A percentile compares a stretch with the other conserved stretches of the same genome.
Conservation (phyloP, 30 jellyfish, hydroid and myxozoan genomes). For the Rhopilema esculentum region DNA sequence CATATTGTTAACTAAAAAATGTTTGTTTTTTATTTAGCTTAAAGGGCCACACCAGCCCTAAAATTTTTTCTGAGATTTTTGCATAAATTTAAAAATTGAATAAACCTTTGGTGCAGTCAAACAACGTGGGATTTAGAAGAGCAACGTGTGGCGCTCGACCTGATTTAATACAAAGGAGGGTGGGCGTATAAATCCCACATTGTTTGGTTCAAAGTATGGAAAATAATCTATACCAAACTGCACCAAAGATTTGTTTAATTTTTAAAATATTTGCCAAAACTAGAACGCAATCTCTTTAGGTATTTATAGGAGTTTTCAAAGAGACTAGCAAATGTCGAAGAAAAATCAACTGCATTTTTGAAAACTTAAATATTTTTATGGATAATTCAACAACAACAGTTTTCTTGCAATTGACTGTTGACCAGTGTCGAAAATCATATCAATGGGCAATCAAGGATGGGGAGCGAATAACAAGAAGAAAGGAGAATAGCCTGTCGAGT, state of each 20-base stretch:
- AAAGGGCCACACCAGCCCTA: too few species aligned
- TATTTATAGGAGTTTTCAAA: too few species aligned
- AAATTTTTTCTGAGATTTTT: too few species aligned
- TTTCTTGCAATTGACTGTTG: too few species aligned
- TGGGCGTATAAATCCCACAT: neutral
- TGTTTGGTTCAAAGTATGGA: neutral
- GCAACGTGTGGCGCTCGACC: neutral
- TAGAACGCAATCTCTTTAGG: neutral
- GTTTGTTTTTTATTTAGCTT: too few species aligned
- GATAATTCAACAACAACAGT: neutral
- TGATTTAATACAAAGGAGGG: neutral
- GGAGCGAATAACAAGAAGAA: slow-evolving; percentile 31
- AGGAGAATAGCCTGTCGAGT: slow-evolving; percentile 50
- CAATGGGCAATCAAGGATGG: slow-evolving; percentile 33
- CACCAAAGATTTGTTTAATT: neutral
- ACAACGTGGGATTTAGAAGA: neutral
- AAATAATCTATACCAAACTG: neutral
- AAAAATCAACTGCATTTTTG: neutral
- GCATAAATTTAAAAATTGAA: too few species aligned
- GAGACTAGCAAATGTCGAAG: neutral
- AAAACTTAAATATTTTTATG: neutral
- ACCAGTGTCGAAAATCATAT: slow-evolving; percentile 9
- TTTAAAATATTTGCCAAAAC: neutral
- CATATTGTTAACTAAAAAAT: too few species aligned
- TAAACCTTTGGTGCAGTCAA: too few species aligned